Percentiles rank a stretch among this genome's conserved stretches.
phyloP scores from a whole-genome alignment of 2,797 vertebrate species.

The Lithobates sylvaticus region DNA sequence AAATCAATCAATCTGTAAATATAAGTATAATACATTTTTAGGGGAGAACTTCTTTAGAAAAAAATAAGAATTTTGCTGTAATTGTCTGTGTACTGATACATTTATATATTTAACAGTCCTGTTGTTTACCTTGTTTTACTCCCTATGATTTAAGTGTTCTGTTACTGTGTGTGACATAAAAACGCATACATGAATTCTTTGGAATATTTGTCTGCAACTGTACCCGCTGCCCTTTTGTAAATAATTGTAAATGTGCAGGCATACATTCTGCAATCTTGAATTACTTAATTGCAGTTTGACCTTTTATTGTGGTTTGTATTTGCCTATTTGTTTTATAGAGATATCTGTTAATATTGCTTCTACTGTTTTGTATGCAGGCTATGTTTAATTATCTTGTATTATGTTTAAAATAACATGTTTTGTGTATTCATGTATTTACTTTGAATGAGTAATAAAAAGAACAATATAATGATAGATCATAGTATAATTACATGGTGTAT shows the following conservation, averaged over 20 bases:
- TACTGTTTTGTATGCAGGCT: neutral
- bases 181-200: conserved; percentile 2
- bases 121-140: neutral
- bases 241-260: conserved; percentile 30
- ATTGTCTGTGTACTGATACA: neutral
- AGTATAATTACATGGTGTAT: neutral
- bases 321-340: conserved; percentile 13
- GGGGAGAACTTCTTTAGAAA: neutral
- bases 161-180: neutral
- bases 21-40: neutral
- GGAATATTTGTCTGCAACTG: conserved; percentile 13
- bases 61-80: neutral
- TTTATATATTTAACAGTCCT: neutral
- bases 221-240: conserved; percentile 12
- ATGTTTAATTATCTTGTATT: neutral
- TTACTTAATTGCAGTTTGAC: conserved; percentile 34
- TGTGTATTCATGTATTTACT: neutral
- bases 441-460: neutral
- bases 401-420: neutral
- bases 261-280: conserved; percentile 15
- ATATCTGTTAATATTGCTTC: neutral
- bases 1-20: too few species aligned
- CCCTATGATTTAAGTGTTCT: neutral
- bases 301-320: conserved; percentile 16
- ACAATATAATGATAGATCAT: neutral